Percentiles rank a stretch among this genome's conserved stretches.
Evolutionary conservation across 2,113 vertebrate genomes (phyloP).

Genomic region (Phasianus colchicus): DNA sequence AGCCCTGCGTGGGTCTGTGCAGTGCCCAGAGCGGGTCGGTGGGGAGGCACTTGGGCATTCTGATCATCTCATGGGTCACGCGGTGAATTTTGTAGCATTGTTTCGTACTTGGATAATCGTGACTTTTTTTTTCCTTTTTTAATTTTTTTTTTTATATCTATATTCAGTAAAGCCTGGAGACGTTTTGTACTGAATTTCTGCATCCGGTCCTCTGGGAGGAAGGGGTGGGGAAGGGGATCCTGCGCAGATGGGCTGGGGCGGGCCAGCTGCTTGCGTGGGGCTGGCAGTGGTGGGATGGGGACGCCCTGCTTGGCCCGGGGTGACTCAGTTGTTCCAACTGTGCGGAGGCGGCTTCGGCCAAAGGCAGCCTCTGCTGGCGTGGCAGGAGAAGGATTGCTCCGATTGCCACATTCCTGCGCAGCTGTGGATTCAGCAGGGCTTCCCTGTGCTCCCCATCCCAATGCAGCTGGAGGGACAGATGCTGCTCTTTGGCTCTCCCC

Average conservation of each 20-base stretch:
- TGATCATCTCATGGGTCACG: slow-evolving; percentile 63
- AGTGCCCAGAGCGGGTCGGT: not conserved
- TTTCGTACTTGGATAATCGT: slow-evolving; percentile 48
- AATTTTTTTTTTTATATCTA: slow-evolving; percentile 3
- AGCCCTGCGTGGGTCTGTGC: not conserved
- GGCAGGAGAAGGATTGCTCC: not conserved
- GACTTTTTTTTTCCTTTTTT: not conserved
- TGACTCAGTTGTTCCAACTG: slow-evolving; percentile 33
- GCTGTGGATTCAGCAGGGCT: not conserved
- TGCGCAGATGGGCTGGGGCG: not conserved
- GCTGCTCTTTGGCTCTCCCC: not conserved
- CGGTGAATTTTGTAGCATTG: not conserved
- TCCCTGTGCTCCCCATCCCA: not conserved
- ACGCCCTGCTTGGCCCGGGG: not conserved
- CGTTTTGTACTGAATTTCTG: slow-evolving; percentile 62
- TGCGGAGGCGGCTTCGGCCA: fast-evolving
- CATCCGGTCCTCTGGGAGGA: slow-evolving; percentile 3
- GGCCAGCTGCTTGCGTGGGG: not conserved
- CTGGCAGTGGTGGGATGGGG: not conserved
- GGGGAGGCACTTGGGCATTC: not conserved
- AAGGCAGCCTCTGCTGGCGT: not conserved
- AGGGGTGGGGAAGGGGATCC: slow-evolving; percentile 58
- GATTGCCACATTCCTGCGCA: fast-evolving
- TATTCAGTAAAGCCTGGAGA: slow-evolving; percentile 68
- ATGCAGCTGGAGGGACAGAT: not conserved